These are phyloP conservation scores for Lutraria rhynchaena DNA, from an alignment of 1,140 invertebrate species.

Conservation along the genomic window DNA sequence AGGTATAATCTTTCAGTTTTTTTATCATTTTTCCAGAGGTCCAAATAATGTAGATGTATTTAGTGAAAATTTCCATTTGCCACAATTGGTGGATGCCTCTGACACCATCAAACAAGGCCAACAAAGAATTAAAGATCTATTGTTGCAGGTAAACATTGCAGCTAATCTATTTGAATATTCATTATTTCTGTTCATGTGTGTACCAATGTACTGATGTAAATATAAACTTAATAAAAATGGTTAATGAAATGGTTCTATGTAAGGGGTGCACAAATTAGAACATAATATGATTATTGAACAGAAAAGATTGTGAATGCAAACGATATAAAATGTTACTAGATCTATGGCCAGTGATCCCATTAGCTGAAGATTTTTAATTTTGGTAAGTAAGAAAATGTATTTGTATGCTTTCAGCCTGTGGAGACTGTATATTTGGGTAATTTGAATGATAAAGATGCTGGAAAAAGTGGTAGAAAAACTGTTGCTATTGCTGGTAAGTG, in stretches of 20 bases:
- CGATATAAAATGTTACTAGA: too few species aligned
- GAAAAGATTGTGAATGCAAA: too few species aligned
- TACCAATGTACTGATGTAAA: too few species aligned
- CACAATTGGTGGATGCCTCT: constrained; percentile 8
- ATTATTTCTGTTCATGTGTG: too few species aligned
- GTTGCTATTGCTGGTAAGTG: constrained; percentile 49
- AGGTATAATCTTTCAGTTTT: neutral
- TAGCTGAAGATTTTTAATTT: too few species aligned
- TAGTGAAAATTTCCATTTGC: constrained; percentile 40
- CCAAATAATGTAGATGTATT: constrained; percentile 63
- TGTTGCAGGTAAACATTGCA: constrained; percentile 59
- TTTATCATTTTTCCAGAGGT: constrained; percentile 42
- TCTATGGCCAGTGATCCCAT: too few species aligned
- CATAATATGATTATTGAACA: too few species aligned
- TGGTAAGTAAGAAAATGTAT: too few species aligned
- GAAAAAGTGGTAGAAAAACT: constrained; percentile 18
- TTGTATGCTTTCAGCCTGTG: constrained; percentile 49
- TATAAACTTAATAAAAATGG: too few species aligned
- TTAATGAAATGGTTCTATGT: too few species aligned
- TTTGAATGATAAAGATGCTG: neutral
- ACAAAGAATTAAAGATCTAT: constrained; percentile 57
- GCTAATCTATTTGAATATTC: too few species aligned
- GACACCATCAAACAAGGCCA: constrained; percentile 20
- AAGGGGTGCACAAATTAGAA: too few species aligned
- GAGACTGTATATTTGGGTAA: constrained; percentile 35